Conservation (phyloP, 1,140 invertebrate genomes). For the Drosophila rufa region DNA sequence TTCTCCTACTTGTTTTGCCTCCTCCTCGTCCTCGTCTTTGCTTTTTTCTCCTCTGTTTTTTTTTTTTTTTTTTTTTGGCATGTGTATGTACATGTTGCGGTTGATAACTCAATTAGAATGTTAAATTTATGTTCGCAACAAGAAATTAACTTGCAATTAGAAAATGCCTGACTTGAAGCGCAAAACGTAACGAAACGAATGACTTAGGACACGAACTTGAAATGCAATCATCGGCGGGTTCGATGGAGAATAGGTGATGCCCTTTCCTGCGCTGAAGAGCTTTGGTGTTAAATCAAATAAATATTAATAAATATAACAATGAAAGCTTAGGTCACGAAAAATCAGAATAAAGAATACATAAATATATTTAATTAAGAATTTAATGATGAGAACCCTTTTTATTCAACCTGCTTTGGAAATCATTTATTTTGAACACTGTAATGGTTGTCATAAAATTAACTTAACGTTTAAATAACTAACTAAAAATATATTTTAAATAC, state of each 20-base stretch:
- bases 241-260: constrained; percentile 23
- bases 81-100: constrained; percentile 77
- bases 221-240: constrained; percentile 13
- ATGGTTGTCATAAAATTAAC: too few relatives aligned
- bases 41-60: not conserved
- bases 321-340: too few relatives aligned
- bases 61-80: constrained; percentile 53
- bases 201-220: constrained; percentile 81
- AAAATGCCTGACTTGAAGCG: constrained; percentile 66
- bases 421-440: too few relatives aligned
- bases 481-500: too few relatives aligned
- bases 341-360: not conserved
- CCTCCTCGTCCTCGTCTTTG: constrained; percentile 12
- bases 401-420: too few relatives aligned
- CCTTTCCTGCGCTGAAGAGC: constrained; percentile 1
- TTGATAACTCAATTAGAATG: constrained; percentile 84
- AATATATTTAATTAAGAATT: too few relatives aligned
- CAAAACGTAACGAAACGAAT: constrained; percentile 64
- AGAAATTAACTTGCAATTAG: constrained; percentile 84
- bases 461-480: too few relatives aligned
- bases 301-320: not conserved
- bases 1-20: constrained; percentile 55
- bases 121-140: constrained; percentile 83
- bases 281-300: too few relatives aligned
- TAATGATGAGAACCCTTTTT: too few relatives aligned